Conservation (phyloP, 2,113 vertebrate species). For the Gymnocephalus cernua region DNA sequence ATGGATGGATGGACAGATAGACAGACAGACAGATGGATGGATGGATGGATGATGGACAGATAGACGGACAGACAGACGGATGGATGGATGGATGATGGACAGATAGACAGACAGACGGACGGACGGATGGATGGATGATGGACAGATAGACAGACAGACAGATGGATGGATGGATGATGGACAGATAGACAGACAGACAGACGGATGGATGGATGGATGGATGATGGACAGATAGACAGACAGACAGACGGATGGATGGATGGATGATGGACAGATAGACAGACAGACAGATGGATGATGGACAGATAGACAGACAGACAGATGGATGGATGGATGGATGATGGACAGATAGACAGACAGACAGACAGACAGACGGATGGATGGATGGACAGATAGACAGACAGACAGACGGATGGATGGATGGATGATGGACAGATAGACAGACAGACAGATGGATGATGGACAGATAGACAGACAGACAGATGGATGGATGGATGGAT, state of each 20-base stretch:
- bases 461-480: not conserved
- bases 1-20: not conserved
- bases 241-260: not conserved
- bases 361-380: not conserved
- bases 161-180: not conserved
- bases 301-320: not conserved
- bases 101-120: not conserved
- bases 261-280: too few species aligned
- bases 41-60: not conserved
- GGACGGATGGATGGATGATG: not conserved
- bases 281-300: not conserved
- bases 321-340: too few species aligned
- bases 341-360: too few species aligned
- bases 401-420: not conserved
- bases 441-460: not conserved
- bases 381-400: not conserved
- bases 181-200: too few species aligned
- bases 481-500: conserved; percentile 6
- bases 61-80: not conserved
- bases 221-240: too few species aligned
- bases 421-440: too few species aligned
- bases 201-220: conserved; percentile 4
- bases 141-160: not conserved
- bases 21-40: not conserved
- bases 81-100: not conserved